Evolutionary conservation across 2,888 invertebrate species (phyloP).

Genomic region (Tholera decimalis): DNA sequence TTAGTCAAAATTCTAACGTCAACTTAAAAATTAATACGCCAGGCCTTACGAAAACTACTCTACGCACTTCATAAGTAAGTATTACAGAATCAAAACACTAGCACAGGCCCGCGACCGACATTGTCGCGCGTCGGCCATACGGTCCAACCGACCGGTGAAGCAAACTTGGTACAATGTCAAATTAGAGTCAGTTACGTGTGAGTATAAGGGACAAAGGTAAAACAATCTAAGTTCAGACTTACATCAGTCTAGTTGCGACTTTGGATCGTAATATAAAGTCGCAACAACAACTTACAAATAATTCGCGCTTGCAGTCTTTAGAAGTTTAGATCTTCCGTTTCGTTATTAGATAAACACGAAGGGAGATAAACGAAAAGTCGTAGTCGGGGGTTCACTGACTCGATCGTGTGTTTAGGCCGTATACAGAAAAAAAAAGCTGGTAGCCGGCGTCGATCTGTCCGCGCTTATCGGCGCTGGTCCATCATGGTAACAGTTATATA

Average conservation of each 20-base stretch:
- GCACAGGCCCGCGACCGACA: constrained; percentile 37
- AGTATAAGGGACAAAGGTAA: constrained; percentile 55
- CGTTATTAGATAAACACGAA: constrained; percentile 61
- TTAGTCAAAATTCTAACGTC: constrained; percentile 1
- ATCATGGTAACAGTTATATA: no score
- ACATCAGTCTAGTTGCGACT: constrained; percentile 81
- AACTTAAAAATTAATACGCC: constrained; percentile 15
- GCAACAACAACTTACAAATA: constrained; percentile 65
- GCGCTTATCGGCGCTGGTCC: no score
- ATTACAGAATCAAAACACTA: constrained; percentile 53
- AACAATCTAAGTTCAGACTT: constrained; percentile 78
- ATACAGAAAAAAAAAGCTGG: no score
- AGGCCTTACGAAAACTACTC: constrained; percentile 35
- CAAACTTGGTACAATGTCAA: constrained; percentile 35
- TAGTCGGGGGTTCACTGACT: constrained; percentile 60
- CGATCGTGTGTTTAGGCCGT: constrained; percentile 41
- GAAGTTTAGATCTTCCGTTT: constrained; percentile 57
- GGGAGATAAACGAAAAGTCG: constrained; percentile 64
- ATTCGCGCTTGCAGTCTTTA: constrained; percentile 64
- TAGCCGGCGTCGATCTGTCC: no score
- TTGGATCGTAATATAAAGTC: constrained; percentile 60
- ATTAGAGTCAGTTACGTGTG: constrained; percentile 57
- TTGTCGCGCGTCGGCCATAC: constrained; percentile 4
- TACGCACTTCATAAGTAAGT: constrained; percentile 33
- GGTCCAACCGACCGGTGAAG: constrained; percentile 23